A percentile compares a stretch with the other conserved stretches of the same genome.
Evolutionary conservation across 1,140 invertebrate genomes (phyloP).

Genomic region (Alviniconcha marisindica): DNA sequence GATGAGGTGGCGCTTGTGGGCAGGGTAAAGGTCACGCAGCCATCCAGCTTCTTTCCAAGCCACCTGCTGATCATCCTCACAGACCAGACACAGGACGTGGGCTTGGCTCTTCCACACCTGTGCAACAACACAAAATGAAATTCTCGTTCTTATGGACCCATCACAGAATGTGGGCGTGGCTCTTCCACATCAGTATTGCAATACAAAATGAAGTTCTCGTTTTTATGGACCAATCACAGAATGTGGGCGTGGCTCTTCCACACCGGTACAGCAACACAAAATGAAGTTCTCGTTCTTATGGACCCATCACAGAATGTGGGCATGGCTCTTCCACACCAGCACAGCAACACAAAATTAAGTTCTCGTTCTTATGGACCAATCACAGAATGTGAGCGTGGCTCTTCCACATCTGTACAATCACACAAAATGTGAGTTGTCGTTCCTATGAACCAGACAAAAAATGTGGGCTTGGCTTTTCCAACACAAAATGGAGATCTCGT

Average conservation of each 20-base stretch:
- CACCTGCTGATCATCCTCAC: constrained; percentile 36
- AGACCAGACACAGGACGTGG: constrained; percentile 25
- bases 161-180: not conserved
- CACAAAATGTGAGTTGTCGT: too few relatives aligned
- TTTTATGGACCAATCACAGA: constrained; percentile 27
- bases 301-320: not conserved
- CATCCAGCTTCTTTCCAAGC: not conserved
- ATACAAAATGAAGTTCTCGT: constrained; percentile 33
- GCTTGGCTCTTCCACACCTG: constrained; percentile 42
- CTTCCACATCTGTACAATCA: constrained; percentile 39
- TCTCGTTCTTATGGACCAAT: constrained; percentile 36
- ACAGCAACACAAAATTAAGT: not conserved
- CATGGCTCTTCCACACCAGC: not conserved
- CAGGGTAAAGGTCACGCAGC: constrained; percentile 19
- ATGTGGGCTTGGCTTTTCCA: not conserved
- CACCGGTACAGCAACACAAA: constrained; percentile 31
- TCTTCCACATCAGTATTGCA: not conserved
- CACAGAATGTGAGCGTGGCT: constrained; percentile 27
- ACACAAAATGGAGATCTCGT: constrained; percentile 30
- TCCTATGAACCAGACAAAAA: not conserved
- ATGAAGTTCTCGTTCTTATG: too few relatives aligned
- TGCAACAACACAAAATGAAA: too few relatives aligned
- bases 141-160: too few relatives aligned
- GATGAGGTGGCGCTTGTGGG: constrained; percentile 37
- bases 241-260: constrained; percentile 37